A percentile compares a stretch with the other conserved stretches of the same genome.
These are phyloP conservation scores for Ceyx cyanopectus DNA, from an alignment of 2,113 vertebrate genomes.

Conservation along the genomic window DNA sequence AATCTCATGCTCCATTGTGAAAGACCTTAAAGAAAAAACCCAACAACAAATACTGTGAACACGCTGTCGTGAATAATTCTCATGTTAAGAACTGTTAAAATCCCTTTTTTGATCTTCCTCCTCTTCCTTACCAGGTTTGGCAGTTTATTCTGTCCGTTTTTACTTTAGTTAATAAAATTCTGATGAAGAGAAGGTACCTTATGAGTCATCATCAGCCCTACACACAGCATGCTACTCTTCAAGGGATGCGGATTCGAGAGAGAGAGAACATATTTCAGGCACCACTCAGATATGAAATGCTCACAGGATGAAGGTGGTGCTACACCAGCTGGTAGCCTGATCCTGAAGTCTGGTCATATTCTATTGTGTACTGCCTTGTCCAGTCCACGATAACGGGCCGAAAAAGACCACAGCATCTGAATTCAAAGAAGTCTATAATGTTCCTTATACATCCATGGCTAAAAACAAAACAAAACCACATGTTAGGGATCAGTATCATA, in stretches of 20 bases:
- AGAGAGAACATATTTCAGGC: conserved; percentile 84
- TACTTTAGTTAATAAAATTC: conserved; percentile 77
- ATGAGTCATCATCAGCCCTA: conserved; percentile 82
- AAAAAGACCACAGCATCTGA: conserved; percentile 97
- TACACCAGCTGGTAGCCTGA: conserved; percentile 99
- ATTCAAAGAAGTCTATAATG: conserved; percentile 98
- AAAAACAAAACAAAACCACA: conserved; percentile 12
- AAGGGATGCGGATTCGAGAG: conserved; percentile 80
- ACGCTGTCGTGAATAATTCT: conserved; percentile 70
- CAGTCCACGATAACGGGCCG: conserved; percentile 95
- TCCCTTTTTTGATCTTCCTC: conserved; percentile 78
- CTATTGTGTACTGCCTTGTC: conserved; percentile 98
- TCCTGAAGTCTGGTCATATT: conserved; percentile 97
- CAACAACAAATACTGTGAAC: conserved; percentile 68
- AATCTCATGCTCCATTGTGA: conserved; percentile 77
- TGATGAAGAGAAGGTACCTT: conserved; percentile 78
- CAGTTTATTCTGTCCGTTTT: conserved; percentile 87
- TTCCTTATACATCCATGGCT: conserved; percentile 98
- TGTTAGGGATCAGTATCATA: background rate
- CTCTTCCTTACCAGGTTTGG: conserved; percentile 78
- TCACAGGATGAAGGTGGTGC: conserved; percentile 72
- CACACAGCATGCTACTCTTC: conserved; percentile 90
- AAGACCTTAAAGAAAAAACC: conserved; percentile 72
- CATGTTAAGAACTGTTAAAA: conserved; percentile 81
- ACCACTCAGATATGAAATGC: conserved; percentile 82